Evolutionary conservation across 2,113 vertebrate species (phyloP), one percentile per base, ranked within the genome.

Genomic region (Cariama cristata): DNA sequence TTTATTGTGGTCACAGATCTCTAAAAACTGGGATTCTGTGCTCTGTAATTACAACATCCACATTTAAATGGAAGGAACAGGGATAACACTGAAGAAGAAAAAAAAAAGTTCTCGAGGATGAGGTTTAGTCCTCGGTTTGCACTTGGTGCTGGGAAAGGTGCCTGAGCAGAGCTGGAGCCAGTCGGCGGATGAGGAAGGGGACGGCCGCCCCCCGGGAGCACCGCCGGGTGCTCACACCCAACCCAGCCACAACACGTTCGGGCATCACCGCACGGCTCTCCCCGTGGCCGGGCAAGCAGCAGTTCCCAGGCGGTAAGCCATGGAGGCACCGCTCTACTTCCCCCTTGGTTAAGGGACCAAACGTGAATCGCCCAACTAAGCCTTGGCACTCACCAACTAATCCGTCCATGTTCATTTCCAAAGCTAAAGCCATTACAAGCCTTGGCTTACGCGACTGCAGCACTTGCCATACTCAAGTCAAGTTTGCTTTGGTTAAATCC

Each of bases 1-100:
- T 98, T 98, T 97, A 90, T 96, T 98, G 98, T 97, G 98, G 97
- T 96, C 75, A 71, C 93, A 96, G 72, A 96, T 96, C 96, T 96
- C 97, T 92, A 93, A 94, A 96, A 96, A 90, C 62, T 60, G 88
- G 97, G 98, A 94, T 73, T 30, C 91, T 73, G 93, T 0, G 19
- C 97, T 89, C 97, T 97, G 92, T 96, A 96, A 97, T 98, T 97
- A 97, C 96, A 96, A 95, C 50, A 88, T 86, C 87, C 82, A 90
- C 85, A 19, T 44, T 88, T 26, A 56, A 87, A 88, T 44, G 42
- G 88, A 72, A 82, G 92, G 69, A 96, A 38, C 2, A 1, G 74
- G 79, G 92, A 62, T n/a, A 59, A 19, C 40, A 15, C 30, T 63
- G 23, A 30, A 35, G 88, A 66, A 67, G 27, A 30, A 21, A 17